Conservation (phyloP, 1,140 invertebrate genomes). For the Rhizoglyphus robini region DNA sequence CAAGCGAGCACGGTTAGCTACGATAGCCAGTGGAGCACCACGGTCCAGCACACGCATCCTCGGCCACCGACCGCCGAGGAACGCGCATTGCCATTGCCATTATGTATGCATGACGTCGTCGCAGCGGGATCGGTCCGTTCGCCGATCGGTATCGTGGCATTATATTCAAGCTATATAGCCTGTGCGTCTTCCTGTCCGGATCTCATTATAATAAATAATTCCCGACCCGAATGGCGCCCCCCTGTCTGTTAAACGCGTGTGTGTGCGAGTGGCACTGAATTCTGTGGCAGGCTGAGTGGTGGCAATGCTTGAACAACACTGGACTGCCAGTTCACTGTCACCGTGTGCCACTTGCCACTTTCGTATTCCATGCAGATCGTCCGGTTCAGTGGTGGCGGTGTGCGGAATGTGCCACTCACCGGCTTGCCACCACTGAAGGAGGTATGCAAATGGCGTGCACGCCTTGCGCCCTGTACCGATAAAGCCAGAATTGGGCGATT, state of each 20-base stretch:
- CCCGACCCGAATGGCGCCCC: background rate
- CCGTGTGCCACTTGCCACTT: background rate
- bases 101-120: constrained; percentile 12
- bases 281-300: background rate
- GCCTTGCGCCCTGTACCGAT: background rate
- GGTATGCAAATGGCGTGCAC: constrained; percentile 11
- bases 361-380: background rate
- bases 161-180: constrained; percentile 8
- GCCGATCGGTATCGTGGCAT: background rate
- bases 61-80: too few relatives aligned
- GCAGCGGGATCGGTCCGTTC: background rate
- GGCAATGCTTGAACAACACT: background rate
- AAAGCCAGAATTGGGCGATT: background rate
- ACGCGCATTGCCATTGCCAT: too few relatives aligned
- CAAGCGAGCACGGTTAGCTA: too few relatives aligned
- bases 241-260: background rate
- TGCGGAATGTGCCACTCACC: background rate
- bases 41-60: too few relatives aligned
- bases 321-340: too few relatives aligned
- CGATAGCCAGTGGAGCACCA: too few relatives aligned
- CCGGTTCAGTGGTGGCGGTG: background rate
- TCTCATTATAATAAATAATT: constrained; percentile 15
- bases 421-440: background rate
- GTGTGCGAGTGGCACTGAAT: background rate
- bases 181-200: background rate